Percentiles rank a stretch among this genome's conserved stretches.
phyloP scores from a whole-genome alignment of 2,888 invertebrate genomes.

The Rhogogaster chlorosoma region DNA sequence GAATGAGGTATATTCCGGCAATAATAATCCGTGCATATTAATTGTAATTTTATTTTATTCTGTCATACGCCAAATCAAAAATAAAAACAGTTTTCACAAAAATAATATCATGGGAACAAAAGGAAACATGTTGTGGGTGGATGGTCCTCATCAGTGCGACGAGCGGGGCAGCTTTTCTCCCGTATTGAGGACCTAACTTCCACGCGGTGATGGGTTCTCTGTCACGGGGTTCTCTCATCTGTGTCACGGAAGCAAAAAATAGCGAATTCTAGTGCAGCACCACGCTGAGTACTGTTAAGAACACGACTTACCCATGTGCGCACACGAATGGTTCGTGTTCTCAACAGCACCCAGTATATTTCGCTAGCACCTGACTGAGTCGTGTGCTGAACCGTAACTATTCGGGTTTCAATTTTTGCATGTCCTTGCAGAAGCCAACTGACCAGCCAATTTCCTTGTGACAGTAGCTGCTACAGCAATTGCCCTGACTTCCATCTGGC shows the following conservation, averaged over 20 bases:
- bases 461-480: conserved; percentile 56
- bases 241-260: too few species aligned
- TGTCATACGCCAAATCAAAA: background rate
- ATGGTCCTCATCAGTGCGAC: background rate
- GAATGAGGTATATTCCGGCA: too few species aligned
- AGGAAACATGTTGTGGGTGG: background rate
- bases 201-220: background rate
- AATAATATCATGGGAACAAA: background rate
- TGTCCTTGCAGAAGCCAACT: conserved; percentile 26
- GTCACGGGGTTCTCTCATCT: too few species aligned
- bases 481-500: conserved; percentile 55
- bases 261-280: too few species aligned
- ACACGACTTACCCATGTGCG: too few species aligned
- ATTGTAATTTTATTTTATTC: background rate
- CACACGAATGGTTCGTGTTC: too few species aligned
- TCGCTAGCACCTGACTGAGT: too few species aligned
- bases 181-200: background rate
- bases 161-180: background rate
- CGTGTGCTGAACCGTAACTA: too few species aligned
- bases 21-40: background rate
- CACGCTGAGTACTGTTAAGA: too few species aligned
- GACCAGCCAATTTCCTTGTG: conserved; percentile 56
- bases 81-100: background rate
- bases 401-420: too few species aligned
- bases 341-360: too few species aligned